A percentile compares a stretch with the other conserved stretches of the same genome.
phyloP scores from a whole-genome alignment of 2,797 vertebrate genomes.

The Passerculus sandwichensis region DNA sequence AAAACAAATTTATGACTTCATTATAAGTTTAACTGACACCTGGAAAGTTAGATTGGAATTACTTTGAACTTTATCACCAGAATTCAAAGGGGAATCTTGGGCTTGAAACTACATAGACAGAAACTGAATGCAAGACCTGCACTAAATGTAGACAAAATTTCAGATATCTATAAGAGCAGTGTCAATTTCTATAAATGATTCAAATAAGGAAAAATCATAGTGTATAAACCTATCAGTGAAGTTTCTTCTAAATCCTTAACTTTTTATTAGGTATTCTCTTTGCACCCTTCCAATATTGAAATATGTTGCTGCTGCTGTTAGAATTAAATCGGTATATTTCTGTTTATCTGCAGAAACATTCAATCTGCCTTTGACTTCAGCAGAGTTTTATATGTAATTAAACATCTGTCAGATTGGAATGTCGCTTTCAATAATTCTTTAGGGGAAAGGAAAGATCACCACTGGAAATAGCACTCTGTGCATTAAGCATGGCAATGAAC shows the following conservation, averaged over 20 bases:
- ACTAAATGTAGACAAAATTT: not conserved
- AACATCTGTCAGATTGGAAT: not conserved
- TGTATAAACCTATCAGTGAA: not conserved
- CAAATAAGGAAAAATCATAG: not conserved
- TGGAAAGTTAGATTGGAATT: not conserved
- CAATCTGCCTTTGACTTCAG: not conserved
- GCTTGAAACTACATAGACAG: not conserved
- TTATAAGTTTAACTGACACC: not conserved
- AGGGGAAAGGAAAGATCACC: not conserved
- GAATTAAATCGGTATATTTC: not conserved
- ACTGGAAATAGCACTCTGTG: not conserved
- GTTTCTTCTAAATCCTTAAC: not conserved
- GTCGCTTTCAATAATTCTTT: not conserved
- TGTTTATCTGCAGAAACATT: not conserved
- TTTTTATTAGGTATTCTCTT: not conserved
- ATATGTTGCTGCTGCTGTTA: not conserved
- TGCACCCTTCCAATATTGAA: not conserved
- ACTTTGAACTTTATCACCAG: not conserved
- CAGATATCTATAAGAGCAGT: not conserved
- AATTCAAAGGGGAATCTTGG: not conserved
- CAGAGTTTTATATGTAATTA: constrained; percentile 5
- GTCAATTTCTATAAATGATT: not conserved
- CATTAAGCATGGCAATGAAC: not conserved
- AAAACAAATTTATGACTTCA: not conserved
- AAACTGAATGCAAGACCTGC: not conserved